Percentiles rank a stretch among this genome's conserved stretches.
phyloP scores from a whole-genome alignment of 1,140 invertebrate genomes.

The Pachyrhynchus sulphureomaculatus region DNA sequence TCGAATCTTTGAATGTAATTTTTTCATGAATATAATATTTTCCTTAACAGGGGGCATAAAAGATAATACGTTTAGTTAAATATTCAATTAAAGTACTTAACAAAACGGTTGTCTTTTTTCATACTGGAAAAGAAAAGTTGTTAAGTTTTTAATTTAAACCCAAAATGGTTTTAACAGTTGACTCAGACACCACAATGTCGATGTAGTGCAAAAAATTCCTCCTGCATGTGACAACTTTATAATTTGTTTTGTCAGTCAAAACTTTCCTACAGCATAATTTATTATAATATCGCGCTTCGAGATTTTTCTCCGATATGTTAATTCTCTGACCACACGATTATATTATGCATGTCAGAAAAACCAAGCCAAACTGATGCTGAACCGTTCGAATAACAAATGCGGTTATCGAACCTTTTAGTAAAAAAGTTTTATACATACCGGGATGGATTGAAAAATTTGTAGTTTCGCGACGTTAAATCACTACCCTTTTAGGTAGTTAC shows the following conservation, averaged over 20 bases:
- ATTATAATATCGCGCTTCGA: slow-evolving; percentile 17
- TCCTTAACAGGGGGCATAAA: too few relatives aligned
- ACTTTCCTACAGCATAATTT: slow-evolving; percentile 26
- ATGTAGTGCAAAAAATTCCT: slow-evolving; percentile 15
- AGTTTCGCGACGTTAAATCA: too few relatives aligned
- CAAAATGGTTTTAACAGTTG: neutral
- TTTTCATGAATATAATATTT: too few relatives aligned
- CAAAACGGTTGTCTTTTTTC: too few relatives aligned
- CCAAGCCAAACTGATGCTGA: neutral
- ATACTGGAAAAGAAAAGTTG: too few relatives aligned
- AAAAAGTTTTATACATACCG: too few relatives aligned
- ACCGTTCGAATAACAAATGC: neutral
- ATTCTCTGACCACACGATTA: slow-evolving; percentile 22
- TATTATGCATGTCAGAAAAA: slow-evolving; percentile 13
- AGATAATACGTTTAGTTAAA: too few relatives aligned
- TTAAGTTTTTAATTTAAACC: slow-evolving; percentile 1
- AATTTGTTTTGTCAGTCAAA: slow-evolving; percentile 33
- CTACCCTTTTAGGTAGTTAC: too few relatives aligned
- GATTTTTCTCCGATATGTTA: slow-evolving; percentile 28
- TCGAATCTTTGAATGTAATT: too few relatives aligned
- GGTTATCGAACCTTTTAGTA: too few relatives aligned
- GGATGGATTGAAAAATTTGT: too few relatives aligned
- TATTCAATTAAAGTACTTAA: too few relatives aligned
- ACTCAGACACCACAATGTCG: slow-evolving; percentile 1
- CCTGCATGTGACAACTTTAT: slow-evolving; percentile 28